A percentile compares a stretch with the other conserved stretches of the same genome.
Conservation (phyloP, 2,113 vertebrate species). For the Notechis scutatus region DNA sequence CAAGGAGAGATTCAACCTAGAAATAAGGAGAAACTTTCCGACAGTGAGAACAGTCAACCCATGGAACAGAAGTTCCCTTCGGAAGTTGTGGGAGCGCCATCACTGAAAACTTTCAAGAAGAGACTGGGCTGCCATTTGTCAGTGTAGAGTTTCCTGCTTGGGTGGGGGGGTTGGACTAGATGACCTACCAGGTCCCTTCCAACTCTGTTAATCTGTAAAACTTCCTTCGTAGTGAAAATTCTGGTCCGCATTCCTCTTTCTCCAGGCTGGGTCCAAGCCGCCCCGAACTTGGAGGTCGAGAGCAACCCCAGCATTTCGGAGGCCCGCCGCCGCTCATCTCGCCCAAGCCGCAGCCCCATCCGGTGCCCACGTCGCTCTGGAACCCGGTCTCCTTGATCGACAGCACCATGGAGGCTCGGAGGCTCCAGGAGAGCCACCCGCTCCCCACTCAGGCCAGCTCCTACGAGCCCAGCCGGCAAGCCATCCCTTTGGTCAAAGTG, state of each 20-base stretch:
- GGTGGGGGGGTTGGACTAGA: no score
- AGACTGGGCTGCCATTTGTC: no score
- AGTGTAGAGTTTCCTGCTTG: no score
- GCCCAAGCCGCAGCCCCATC: conserved; percentile 85
- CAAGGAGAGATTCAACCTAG: no score
- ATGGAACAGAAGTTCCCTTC: no score
- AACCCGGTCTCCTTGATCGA: conserved; percentile 91
- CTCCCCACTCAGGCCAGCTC: conserved; percentile 73
- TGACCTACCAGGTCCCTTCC: no score
- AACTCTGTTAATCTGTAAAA: no score
- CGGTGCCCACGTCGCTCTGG: conserved; percentile 87
- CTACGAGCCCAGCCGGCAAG: conserved; percentile 78
- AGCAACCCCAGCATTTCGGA: conserved; percentile 82
- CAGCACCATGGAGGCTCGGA: conserved; percentile 74
- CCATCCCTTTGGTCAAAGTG: conserved; percentile 72
- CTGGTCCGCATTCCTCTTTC: neutral
- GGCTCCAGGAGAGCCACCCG: conserved; percentile 69
- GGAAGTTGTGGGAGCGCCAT: no score
- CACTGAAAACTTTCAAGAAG: no score
- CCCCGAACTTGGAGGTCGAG: conserved; percentile 79
- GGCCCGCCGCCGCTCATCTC: conserved; percentile 95
- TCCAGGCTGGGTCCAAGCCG: conserved; percentile 79
- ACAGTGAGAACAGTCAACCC: no score
- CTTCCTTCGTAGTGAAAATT: neutral
- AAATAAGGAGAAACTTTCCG: no score